Percentiles rank a stretch among this genome's conserved stretches.
These are phyloP conservation scores for Adelges cooleyi DNA, from an alignment of 1,140 invertebrate species.

Conservation along the genomic window DNA sequence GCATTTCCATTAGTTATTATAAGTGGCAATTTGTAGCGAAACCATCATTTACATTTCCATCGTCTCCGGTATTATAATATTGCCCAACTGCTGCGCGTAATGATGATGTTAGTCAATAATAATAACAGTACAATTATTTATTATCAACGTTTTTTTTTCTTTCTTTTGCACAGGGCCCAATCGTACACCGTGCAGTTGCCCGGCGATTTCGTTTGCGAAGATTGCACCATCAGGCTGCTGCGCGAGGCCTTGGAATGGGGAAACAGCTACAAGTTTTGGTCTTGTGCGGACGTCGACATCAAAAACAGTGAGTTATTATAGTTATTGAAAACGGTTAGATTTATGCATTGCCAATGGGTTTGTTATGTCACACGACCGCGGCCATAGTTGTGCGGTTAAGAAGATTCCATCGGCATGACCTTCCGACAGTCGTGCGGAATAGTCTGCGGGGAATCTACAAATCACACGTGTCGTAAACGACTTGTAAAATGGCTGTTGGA, in stretches of 20 bases:
- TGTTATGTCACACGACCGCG: neutral
- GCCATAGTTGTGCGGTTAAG: neutral
- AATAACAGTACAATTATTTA: no score
- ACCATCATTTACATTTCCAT: no score
- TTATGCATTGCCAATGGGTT: neutral
- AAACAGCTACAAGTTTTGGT: slow-evolving; percentile 76
- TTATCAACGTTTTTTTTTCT: neutral
- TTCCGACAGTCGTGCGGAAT: no score
- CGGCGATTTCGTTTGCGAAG: slow-evolving; percentile 65
- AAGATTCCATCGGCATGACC: no score
- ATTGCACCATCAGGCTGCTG: slow-evolving; percentile 79
- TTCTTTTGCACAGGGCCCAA: slow-evolving; percentile 56
- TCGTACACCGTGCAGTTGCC: slow-evolving; percentile 66
- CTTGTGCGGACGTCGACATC: slow-evolving; percentile 89
- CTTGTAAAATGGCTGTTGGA: no score
- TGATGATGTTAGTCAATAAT: neutral
- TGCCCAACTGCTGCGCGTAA: no score
- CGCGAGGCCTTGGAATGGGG: slow-evolving; percentile 84
- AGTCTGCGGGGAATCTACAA: no score
- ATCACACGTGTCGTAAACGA: no score
- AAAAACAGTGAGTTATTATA: slow-evolving; percentile 35
- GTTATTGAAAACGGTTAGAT: neutral
- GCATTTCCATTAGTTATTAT: no score
- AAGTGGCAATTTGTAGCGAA: no score
- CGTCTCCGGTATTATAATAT: no score